Percentiles rank a stretch among this genome's conserved stretches.
phyloP scores from a whole-genome alignment of 1,140 invertebrate genomes.

The Diprion similis region DNA sequence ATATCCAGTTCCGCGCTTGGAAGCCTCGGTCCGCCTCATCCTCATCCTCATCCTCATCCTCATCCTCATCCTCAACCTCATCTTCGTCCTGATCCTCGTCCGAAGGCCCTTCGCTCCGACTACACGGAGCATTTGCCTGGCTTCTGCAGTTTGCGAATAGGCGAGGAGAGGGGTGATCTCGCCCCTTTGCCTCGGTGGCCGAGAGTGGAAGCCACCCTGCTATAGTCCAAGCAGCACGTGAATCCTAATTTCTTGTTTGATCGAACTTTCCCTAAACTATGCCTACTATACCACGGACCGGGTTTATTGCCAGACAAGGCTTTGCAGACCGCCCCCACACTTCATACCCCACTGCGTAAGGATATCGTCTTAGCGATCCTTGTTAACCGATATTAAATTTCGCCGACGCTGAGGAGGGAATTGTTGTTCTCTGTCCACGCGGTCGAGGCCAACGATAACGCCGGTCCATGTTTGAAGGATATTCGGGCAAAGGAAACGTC shows the following conservation, averaged over 20 bases:
- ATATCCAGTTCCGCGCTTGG: neutral
- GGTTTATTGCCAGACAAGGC: too few relatives aligned
- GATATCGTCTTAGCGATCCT: neutral
- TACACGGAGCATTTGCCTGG: neutral
- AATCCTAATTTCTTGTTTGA: conserved; percentile 16
- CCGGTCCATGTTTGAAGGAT: too few relatives aligned
- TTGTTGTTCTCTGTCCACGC: too few relatives aligned
- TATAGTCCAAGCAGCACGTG: neutral
- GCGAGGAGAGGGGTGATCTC: neutral
- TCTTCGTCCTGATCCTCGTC: neutral
- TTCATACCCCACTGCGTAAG: neutral
- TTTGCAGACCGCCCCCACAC: neutral
- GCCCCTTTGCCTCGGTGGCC: neutral
- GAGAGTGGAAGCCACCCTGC: neutral
- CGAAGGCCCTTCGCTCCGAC: neutral
- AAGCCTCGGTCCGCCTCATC: too few relatives aligned
- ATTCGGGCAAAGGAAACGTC: too few relatives aligned
- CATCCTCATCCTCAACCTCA: too few relatives aligned
- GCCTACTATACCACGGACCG: neutral
- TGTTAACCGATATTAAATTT: neutral
- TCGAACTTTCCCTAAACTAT: conserved; percentile 11
- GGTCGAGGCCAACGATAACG: too few relatives aligned
- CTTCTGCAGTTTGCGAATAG: neutral
- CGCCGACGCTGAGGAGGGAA: neutral
- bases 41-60: too few relatives aligned